Evolutionary conservation across 1,140 invertebrate species (phyloP).

Genomic region (Ctenoplectra terminalis): DNA sequence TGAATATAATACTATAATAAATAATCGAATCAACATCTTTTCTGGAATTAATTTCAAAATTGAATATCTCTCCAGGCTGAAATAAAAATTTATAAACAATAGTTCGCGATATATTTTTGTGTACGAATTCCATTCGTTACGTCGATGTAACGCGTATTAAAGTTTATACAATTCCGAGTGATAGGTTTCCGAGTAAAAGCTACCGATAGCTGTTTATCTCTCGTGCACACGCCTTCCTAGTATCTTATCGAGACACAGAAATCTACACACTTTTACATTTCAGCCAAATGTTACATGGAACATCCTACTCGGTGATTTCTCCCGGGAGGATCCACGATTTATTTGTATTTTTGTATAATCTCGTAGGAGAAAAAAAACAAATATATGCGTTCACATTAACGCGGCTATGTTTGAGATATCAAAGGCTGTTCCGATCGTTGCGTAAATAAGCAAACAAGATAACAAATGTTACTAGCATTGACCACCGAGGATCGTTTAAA

Average conservation of each 20-base stretch:
- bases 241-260: slow-evolving; percentile 27
- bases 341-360: not conserved
- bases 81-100: not conserved
- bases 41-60: not conserved
- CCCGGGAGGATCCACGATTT: not conserved
- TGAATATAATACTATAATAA: not conserved
- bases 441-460: slow-evolving; percentile 30
- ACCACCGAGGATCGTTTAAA: not conserved
- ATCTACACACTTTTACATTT: slow-evolving; percentile 21
- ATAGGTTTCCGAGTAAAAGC: slow-evolving; percentile 23
- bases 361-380: slow-evolving; percentile 14
- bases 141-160: not conserved
- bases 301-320: not conserved
- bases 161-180: not conserved
- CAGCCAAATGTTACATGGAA: not conserved
- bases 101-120: not conserved
- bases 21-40: not conserved
- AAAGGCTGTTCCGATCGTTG: not conserved
- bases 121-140: not conserved
- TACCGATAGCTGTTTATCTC: slow-evolving; percentile 43
- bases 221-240: not conserved
- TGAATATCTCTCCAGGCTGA: not conserved
- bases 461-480: not conserved
- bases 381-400: not conserved
- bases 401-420: not conserved